Conservation (phyloP, 2,888 invertebrate genomes). For the Drosophila recens region DNA sequence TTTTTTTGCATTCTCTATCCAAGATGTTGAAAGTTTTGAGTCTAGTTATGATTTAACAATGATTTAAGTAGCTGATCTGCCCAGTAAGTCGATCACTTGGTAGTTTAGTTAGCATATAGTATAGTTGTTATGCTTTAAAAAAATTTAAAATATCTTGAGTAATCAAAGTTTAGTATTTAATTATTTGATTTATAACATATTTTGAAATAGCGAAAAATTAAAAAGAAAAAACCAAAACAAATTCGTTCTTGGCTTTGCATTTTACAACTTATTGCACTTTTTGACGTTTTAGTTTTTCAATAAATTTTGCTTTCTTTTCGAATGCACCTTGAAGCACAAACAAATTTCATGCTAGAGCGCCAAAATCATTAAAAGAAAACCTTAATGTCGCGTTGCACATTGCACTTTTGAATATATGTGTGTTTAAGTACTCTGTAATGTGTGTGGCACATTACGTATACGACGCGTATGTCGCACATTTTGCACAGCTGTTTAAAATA, state of each 20-base stretch:
- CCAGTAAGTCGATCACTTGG: not conserved
- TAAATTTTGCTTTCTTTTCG: slow-evolving; percentile 5
- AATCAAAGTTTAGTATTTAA: not conserved
- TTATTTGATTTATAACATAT: not conserved
- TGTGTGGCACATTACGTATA: slow-evolving; percentile 67
- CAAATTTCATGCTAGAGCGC: slow-evolving; percentile 52
- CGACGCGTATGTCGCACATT: slow-evolving; percentile 53
- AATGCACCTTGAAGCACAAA: slow-evolving; percentile 49
- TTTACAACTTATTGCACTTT: not conserved
- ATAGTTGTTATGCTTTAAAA: not conserved
- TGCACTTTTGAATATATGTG: not conserved
- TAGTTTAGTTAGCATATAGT: not conserved
- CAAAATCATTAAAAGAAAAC: slow-evolving; percentile 37
- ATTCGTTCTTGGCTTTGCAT: too few species aligned
- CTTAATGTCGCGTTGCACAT: slow-evolving; percentile 29
- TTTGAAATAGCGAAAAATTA: not conserved
- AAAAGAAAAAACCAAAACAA: too few species aligned
- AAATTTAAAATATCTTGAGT: not conserved
- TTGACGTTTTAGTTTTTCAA: not conserved
- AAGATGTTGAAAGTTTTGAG: not conserved
- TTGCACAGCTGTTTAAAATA: slow-evolving; percentile 76
- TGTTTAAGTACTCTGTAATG: slow-evolving; percentile 17
- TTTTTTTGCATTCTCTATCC: not conserved
- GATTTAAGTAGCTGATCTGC: not conserved
- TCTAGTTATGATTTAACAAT: not conserved